A percentile compares a stretch with the other conserved stretches of the same genome.
Conservation (phyloP, 1,140 invertebrate species). For the Trissolcus basalis region DNA sequence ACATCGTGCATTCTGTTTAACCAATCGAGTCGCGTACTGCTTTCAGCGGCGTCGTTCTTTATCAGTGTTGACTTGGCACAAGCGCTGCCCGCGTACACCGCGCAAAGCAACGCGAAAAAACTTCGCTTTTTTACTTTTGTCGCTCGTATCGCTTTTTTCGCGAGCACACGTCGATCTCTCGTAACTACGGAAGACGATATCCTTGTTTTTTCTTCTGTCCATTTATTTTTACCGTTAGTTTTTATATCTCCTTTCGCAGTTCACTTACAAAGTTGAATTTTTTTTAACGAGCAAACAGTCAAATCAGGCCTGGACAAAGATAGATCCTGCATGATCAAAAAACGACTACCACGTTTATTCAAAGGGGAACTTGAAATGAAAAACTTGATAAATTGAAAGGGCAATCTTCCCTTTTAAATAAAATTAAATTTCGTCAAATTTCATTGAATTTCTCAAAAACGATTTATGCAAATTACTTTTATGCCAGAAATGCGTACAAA, state of each 20-base stretch:
- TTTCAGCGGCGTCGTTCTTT: slow-evolving; percentile 49
- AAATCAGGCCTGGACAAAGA: slow-evolving; percentile 32
- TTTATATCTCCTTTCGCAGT: slow-evolving; percentile 7
- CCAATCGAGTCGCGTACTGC: slow-evolving; percentile 49
- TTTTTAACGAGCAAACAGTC: slow-evolving; percentile 30
- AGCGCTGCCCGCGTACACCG: slow-evolving; percentile 15
- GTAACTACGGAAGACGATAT: slow-evolving; percentile 50
- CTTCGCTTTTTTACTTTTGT: too few species aligned
- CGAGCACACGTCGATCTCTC: slow-evolving; percentile 46
- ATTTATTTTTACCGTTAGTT: slow-evolving; percentile 6
- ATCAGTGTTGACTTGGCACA: slow-evolving; percentile 52
- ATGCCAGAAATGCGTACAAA: too few species aligned
- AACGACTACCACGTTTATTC: too few species aligned
- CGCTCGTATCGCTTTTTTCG: slow-evolving; percentile 32
- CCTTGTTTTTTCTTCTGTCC: slow-evolving; percentile 19
- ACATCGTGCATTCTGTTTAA: slow-evolving; percentile 46
- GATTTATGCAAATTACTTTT: too few species aligned
- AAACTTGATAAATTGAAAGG: too few species aligned
- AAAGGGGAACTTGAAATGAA: too few species aligned
- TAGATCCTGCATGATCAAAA: slow-evolving; percentile 7
- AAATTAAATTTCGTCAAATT: too few species aligned
- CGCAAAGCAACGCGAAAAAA: slow-evolving; percentile 26
- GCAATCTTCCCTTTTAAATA: too few species aligned
- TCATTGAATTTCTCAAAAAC: too few species aligned
- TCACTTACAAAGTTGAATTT: slow-evolving; percentile 14